Percentiles rank a stretch among this genome's conserved stretches.
Evolutionary conservation across 2,113 vertebrate species (phyloP).

Genomic region (Camelus dromedarius): DNA sequence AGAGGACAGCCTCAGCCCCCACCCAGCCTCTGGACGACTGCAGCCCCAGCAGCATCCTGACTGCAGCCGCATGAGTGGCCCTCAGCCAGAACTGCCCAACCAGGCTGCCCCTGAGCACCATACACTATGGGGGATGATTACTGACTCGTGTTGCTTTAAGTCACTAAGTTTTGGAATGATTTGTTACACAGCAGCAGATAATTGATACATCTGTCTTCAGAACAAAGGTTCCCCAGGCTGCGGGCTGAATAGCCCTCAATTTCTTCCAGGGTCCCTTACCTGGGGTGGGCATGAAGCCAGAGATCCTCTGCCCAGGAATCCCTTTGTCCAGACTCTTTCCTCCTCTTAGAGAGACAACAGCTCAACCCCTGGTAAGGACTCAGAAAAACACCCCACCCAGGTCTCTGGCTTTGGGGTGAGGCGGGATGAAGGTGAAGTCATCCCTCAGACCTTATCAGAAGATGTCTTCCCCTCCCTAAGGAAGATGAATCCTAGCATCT

Average conservation of each 20-base stretch:
- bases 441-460: constrained; percentile 6
- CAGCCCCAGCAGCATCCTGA: too few species aligned
- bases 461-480: constrained; percentile 21
- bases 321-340: neutral
- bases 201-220: neutral
- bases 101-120: neutral
- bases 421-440: neutral
- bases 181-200: neutral
- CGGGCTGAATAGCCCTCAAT: neutral
- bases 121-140: neutral
- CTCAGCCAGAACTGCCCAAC: too few species aligned
- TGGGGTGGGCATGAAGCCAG: neutral
- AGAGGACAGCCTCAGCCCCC: neutral
- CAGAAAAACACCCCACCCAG: neutral
- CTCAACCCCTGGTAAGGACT: neutral
- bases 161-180: neutral
- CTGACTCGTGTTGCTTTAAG: neutral
- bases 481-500: constrained; percentile 51
- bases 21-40: neutral
- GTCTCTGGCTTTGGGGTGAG: neutral
- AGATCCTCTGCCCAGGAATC: neutral
- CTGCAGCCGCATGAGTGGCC: neutral
- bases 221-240: neutral
- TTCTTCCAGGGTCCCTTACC: neutral
- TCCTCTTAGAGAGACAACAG: neutral